Percentiles rank a stretch among this genome's conserved stretches.
These are phyloP conservation scores for Thera britannica DNA, from an alignment of 2,888 invertebrate genomes.

Conservation along the genomic window DNA sequence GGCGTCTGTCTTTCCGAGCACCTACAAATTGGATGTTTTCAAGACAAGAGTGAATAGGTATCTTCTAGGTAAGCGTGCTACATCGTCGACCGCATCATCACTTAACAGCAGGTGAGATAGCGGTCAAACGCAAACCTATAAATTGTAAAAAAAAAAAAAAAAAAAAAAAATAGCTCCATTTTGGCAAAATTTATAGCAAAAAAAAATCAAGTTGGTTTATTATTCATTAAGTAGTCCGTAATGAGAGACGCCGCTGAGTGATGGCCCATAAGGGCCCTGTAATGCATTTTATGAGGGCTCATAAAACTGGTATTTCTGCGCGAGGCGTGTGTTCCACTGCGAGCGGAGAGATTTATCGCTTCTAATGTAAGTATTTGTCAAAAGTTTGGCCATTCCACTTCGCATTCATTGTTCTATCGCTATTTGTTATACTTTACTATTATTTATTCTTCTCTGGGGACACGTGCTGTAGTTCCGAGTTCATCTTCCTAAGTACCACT, in stretches of 20 bases:
- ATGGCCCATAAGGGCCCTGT: constrained; percentile 7
- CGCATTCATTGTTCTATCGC: constrained; percentile 1
- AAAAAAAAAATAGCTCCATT: neutral
- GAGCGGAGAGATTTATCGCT: constrained; percentile 11
- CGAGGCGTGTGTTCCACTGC: constrained; percentile 10
- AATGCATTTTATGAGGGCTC: constrained; percentile 20
- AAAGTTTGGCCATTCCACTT: constrained; percentile 12
- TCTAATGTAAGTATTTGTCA: constrained; percentile 14
- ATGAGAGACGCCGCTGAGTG: constrained; percentile 13
- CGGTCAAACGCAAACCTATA: too few relatives aligned
- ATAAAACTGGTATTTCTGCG: constrained; percentile 15
- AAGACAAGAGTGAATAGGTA: too few relatives aligned
- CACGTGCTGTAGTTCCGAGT: neutral
- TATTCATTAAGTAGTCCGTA: constrained; percentile 13
- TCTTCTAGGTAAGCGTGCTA: too few relatives aligned
- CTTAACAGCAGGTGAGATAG: too few relatives aligned
- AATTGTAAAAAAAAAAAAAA: too few relatives aligned
- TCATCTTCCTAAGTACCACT: neutral
- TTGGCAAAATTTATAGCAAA: constrained; percentile 4
- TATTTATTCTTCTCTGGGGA: neutral
- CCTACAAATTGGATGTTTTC: too few relatives aligned
- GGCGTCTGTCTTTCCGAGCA: too few relatives aligned
- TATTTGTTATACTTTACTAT: neutral
- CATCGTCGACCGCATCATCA: too few relatives aligned
- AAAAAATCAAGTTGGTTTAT: constrained; percentile 10